phyloP scores from a whole-genome alignment of 2,113 vertebrate species.

The Colistium nudipinnis region DNA sequence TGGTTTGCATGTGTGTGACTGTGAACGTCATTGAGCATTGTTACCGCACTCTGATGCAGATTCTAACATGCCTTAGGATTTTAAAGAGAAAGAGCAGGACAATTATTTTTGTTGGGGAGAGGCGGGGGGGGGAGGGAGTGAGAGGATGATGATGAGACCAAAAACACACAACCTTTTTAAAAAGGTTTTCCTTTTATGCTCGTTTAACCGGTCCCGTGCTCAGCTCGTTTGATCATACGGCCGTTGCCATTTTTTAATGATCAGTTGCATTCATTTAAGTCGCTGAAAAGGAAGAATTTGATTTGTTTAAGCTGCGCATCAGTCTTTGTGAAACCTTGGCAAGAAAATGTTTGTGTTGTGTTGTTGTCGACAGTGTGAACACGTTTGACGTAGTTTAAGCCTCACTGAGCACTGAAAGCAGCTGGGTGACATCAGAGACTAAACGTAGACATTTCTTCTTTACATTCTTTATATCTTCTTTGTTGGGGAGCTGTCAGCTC shows the following conservation, averaged over 20 bases:
- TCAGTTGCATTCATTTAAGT: not conserved
- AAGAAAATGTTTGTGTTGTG: not conserved
- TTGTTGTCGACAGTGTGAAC: not conserved
- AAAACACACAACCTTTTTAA: not conserved
- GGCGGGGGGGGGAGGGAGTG: not conserved
- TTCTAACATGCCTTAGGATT: too few relatives aligned
- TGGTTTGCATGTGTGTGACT: too few relatives aligned
- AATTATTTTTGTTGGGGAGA: too few relatives aligned
- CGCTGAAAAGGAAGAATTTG: not conserved
- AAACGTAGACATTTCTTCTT: constrained; percentile 26
- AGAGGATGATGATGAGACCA: not conserved
- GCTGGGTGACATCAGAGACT: constrained; percentile 8
- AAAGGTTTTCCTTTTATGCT: not conserved
- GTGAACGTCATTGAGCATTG: too few relatives aligned
- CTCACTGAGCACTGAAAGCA: not conserved
- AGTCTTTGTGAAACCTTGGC: not conserved
- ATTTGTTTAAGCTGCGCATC: not conserved
- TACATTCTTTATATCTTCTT: not conserved
- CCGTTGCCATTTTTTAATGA: too few relatives aligned
- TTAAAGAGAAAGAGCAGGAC: too few relatives aligned
- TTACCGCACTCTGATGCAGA: too few relatives aligned
- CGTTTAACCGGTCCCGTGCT: not conserved
- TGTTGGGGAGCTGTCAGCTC: constrained; percentile 15
- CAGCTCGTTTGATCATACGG: not conserved
- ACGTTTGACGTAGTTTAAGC: constrained; percentile 1